phyloP scores from a whole-genome alignment of 1,140 invertebrate genomes.

The Diorhabda sublineata region DNA sequence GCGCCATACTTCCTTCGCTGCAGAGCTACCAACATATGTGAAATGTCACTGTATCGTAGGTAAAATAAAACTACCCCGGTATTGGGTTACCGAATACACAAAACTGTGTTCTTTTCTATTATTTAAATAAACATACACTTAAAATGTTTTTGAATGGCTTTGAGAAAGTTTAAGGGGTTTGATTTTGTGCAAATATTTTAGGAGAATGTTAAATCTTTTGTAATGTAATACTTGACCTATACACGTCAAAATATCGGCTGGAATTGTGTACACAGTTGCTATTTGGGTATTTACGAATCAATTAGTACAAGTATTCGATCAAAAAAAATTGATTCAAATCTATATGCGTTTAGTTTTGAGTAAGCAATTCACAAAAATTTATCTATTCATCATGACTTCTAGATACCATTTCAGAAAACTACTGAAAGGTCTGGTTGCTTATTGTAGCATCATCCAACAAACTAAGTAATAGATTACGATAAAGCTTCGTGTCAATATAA shows the following conservation, averaged over 20 bases:
- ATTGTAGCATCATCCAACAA: no score
- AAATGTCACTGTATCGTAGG: conserved; percentile 39
- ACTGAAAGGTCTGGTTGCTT: no score
- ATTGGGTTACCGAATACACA: conserved; percentile 42
- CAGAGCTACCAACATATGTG: conserved; percentile 44
- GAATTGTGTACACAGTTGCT: conserved; percentile 22
- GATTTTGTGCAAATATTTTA: conserved; percentile 38
- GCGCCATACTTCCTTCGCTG: conserved; percentile 43
- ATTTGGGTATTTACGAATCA: not conserved
- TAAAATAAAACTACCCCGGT: conserved; percentile 39
- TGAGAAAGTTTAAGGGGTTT: conserved; percentile 34
- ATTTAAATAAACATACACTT: conserved; percentile 46
- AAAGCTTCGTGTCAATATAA: no score
- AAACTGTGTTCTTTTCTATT: conserved; percentile 44
- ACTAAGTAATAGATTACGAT: no score
- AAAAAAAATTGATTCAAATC: conserved; percentile 22
- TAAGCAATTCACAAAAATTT: not conserved
- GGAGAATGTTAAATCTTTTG: conserved; percentile 25
- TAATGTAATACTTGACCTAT: conserved; percentile 28
- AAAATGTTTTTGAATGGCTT: conserved; percentile 44
- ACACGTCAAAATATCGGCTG: conserved; percentile 18
- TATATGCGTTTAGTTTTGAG: conserved; percentile 4
- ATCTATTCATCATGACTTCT: not conserved
- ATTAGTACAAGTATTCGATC: not conserved
- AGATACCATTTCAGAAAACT: no score